These are phyloP conservation scores for Diglossa brunneiventris DNA, from an alignment of 2,113 vertebrate species.

Conservation along the genomic window DNA sequence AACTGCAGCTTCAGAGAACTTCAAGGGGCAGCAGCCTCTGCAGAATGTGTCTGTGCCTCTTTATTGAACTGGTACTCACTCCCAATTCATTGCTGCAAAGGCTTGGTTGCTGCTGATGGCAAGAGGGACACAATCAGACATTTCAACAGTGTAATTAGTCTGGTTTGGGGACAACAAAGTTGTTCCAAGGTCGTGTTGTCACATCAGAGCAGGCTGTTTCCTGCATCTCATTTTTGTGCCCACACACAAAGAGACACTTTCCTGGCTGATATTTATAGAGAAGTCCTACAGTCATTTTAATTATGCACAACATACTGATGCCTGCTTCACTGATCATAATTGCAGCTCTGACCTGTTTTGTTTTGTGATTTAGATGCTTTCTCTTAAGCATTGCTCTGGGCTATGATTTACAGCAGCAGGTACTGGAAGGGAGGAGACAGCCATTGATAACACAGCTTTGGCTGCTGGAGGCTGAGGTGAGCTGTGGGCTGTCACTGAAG, in stretches of 20 bases:
- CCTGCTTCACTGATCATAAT: slow-evolving; percentile 70
- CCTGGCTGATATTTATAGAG: slow-evolving; percentile 57
- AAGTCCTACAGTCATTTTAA: slow-evolving; percentile 67
- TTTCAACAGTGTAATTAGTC: slow-evolving; percentile 40
- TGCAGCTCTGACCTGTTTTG: slow-evolving; percentile 61
- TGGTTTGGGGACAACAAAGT: slow-evolving; percentile 44
- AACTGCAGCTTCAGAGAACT: slow-evolving; percentile 26
- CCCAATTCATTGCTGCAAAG: slow-evolving; percentile 7
- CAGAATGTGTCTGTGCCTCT: background rate
- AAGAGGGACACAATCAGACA: slow-evolving; percentile 5
- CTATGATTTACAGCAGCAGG: slow-evolving; percentile 36
- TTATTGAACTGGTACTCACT: background rate
- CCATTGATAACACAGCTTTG: background rate
- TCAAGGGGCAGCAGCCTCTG: slow-evolving; percentile 13
- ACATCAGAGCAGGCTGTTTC: background rate
- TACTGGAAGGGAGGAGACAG: background rate
- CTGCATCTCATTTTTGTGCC: slow-evolving; percentile 54
- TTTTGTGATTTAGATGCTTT: slow-evolving; percentile 69
- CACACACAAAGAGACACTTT: slow-evolving; percentile 56
- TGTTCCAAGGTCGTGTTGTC: slow-evolving; percentile 69
- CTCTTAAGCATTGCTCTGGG: slow-evolving; percentile 43
- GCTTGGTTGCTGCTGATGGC: background rate
- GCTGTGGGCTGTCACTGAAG: background rate
- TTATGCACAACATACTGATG: slow-evolving; percentile 55
- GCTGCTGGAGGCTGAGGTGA: background rate